These are phyloP conservation scores for Sinosuthora webbiana DNA, from an alignment of 2,113 vertebrate genomes.

Conservation along the genomic window DNA sequence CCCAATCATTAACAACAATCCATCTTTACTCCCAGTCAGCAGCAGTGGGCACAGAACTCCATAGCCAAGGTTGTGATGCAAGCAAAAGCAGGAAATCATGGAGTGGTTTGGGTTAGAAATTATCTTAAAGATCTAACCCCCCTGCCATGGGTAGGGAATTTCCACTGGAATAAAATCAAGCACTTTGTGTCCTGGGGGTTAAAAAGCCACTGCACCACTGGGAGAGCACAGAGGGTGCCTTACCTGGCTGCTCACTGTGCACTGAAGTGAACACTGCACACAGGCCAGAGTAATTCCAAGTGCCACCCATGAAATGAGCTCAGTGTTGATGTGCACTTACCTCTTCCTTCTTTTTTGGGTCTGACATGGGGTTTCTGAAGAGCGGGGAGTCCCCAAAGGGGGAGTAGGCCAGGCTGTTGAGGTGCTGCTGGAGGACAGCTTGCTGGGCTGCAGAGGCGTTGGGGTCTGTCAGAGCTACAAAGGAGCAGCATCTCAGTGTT, in stretches of 20 bases:
- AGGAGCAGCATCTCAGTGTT: background rate
- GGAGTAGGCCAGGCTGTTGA: slow-evolving; percentile 86
- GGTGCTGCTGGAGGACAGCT: slow-evolving; percentile 88
- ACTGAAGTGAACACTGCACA: background rate
- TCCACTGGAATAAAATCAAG: background rate
- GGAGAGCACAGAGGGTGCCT: fast-evolving
- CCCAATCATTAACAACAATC: background rate
- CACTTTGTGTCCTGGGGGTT: background rate
- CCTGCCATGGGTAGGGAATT: background rate
- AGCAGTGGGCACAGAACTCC: background rate
- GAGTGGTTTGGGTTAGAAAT: background rate
- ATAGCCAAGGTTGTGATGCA: background rate
- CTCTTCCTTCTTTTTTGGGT: slow-evolving; percentile 97
- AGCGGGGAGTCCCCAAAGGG: slow-evolving; percentile 94
- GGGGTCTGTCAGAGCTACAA: slow-evolving; percentile 85
- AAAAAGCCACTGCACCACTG: background rate
- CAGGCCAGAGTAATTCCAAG: background rate
- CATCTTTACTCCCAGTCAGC: background rate
- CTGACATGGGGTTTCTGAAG: slow-evolving; percentile 92
- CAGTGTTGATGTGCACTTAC: slow-evolving; percentile 23
- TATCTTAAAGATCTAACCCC: background rate
- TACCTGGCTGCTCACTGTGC: fast-evolving
- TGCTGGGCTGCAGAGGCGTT: slow-evolving; percentile 86
- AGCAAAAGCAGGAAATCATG: background rate
- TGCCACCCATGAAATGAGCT: fast-evolving